Evolutionary conservation across 1,140 invertebrate species (phyloP), one percentile per base, ranked within the genome.

Genomic region (Anastrepha obliqua): DNA sequence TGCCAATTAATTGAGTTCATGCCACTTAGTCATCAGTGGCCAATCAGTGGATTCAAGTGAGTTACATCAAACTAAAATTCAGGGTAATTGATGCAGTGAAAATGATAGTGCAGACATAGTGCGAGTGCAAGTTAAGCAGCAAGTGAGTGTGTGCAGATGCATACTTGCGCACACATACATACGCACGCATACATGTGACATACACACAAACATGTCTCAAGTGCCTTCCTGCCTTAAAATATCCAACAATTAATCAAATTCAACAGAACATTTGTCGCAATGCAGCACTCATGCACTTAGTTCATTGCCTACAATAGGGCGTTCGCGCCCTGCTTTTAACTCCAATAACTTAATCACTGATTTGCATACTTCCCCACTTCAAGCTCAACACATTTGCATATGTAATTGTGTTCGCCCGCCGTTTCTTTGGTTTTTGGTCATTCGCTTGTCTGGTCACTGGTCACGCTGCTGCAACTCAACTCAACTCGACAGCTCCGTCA

Each of bases 1-100:
- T 55, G 47, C 8, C 47, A 55, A 6, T 81, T 81, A 81, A 81
- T 81, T 58, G 74, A 55, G 74, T 51, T 81, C 20, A 55, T n/a
- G 74, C n/a, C 74, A 7, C 42, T 51, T 74, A 44, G 47, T 74
- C 70, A 74, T 47, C 47, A 81, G 6, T 42, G 6, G 47, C 2
- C 74, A 55, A 55, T 11, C 47, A 29, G 17, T 17, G 74, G 7
- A 20, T 17, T 11, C 6, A 51, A n/a, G 2, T 44, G 44, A 47
- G 3, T 74, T 74, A 17, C 17, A 55, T 81, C 55, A 0, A 20
- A 42, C 74, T 58, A 42, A 17, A 81, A 81, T 81, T 6, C n/a
- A 5, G 6, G 8, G 42, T 17, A 51, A 74, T 74, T 17, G 70
- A 5, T 74, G 44, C 70, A 67, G 29, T 29, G 64, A 67, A 67